phyloP scores from a whole-genome alignment of 2,888 invertebrate genomes.

The Macaria liturata region DNA sequence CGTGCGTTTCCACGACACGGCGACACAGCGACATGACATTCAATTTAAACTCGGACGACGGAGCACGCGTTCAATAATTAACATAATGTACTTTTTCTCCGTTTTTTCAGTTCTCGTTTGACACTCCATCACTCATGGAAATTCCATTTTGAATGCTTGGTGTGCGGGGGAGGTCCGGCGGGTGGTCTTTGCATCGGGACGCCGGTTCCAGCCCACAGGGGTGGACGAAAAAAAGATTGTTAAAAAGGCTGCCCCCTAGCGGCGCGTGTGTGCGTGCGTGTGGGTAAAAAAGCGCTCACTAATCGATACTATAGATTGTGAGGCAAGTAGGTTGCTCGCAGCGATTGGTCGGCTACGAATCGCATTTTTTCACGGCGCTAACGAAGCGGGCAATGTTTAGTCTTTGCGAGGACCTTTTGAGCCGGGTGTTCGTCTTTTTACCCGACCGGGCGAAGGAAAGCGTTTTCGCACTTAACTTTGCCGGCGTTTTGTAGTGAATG shows the following conservation, averaged over 20 bases:
- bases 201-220: conserved; percentile 73
- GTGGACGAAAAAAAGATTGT: conserved; percentile 82
- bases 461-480: conserved; percentile 73
- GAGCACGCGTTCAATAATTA: conserved; percentile 79
- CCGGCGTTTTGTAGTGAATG: conserved; percentile 46
- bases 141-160: conserved; percentile 82
- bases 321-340: conserved; percentile 78
- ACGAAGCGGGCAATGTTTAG: conserved; percentile 76
- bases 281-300: conserved; percentile 79
- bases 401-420: conserved; percentile 71
- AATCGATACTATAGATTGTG: conserved; percentile 83
- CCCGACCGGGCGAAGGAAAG: conserved; percentile 44
- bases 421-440: conserved; percentile 29
- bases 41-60: conserved; percentile 78
- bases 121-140: conserved; percentile 84
- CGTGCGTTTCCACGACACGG: conserved; percentile 52
- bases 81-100: conserved; percentile 82
- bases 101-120: conserved; percentile 81
- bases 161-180: conserved; percentile 67
- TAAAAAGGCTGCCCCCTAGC: conserved; percentile 80
- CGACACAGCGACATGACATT: conserved; percentile 73
- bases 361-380: conserved; percentile 63
- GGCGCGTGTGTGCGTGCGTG: conserved; percentile 79
- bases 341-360: conserved; percentile 65
- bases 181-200: conserved; percentile 83